Percentiles rank a stretch among this genome's conserved stretches.
Evolutionary conservation across 2,888 invertebrate genomes (phyloP).

Genomic region (Branchipolynoe longqiensis): DNA sequence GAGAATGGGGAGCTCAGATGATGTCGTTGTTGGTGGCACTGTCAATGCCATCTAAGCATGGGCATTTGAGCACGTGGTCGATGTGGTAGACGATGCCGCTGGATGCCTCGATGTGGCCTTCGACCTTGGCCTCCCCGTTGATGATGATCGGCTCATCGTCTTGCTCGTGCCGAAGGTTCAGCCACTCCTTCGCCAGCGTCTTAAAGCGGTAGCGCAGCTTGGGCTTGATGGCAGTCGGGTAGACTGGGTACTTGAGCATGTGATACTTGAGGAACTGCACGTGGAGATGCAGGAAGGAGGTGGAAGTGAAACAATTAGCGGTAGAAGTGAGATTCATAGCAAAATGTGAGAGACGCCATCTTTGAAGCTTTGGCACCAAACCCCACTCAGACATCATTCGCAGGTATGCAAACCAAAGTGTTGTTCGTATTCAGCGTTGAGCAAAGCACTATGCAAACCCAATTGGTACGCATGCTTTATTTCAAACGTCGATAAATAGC

Average conservation of each 20-base stretch:
- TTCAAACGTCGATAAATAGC: too few relatives aligned
- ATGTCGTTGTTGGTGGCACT: conserved; percentile 13
- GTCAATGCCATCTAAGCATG: conserved; percentile 59
- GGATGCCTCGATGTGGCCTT: conserved; percentile 82
- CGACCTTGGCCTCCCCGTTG: conserved; percentile 77
- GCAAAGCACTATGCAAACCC: too few relatives aligned
- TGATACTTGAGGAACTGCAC: conserved; percentile 82
- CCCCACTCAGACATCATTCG: too few relatives aligned
- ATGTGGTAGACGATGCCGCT: conserved; percentile 84
- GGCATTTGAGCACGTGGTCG: conserved; percentile 77
- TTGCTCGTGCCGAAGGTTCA: conserved; percentile 49
- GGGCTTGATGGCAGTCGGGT: conserved; percentile 33
- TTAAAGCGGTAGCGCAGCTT: conserved; percentile 61
- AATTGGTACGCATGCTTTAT: too few relatives aligned
- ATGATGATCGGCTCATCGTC: conserved; percentile 57
- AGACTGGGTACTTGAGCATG: conserved; percentile 73
- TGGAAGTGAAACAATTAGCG: too few relatives aligned
- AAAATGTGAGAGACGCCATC: too few relatives aligned
- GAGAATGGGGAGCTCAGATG: not conserved
- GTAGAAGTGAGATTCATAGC: too few relatives aligned
- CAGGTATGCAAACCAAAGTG: too few relatives aligned
- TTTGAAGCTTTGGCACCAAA: too few relatives aligned
- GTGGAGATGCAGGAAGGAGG: conserved; percentile 13
- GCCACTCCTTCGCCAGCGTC: conserved; percentile 62
- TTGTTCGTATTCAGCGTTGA: too few relatives aligned